Evolutionary conservation across 2,113 vertebrate species (phyloP), one percentile per base, ranked within the genome.

Genomic region (Syrmaticus mikado): DNA sequence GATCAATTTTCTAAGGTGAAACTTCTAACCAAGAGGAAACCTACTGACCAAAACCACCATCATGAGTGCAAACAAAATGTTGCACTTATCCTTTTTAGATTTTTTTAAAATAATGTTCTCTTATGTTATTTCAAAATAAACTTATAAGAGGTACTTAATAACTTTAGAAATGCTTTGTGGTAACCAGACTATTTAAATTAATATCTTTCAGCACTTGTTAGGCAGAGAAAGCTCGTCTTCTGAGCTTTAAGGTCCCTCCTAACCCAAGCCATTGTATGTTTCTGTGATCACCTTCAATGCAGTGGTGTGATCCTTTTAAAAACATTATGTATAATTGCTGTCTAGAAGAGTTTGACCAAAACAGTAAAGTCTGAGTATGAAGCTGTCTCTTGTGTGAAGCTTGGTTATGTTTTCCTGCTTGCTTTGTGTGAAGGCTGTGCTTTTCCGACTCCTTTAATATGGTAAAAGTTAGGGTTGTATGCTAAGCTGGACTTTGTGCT

Each of bases 121-220:
- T 50, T 70, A 30, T 6, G 17, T 77, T 66, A 18, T 58, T 66
- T 71, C 2, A 48, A 30, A 81, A 62, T 77, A 70, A 77, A 30
- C 12, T 88, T 80, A 7, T 2, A 32, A 28, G 72, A 61, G 17
- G 8, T 71, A 41, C 17, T 80, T 21, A 40, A 4, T 3, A 2
- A 53, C 18, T 65, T 79, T 8, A 75, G 18, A 61, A 67, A 8
- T 75, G 18, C 21, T 84, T 75, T 82, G 74, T 38, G 20, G 18
- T 75, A 22, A 62, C 28, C 60, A 20, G 30, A 36, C 3, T 61
- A 19, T 46, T 73, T 32, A 66, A 76, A 52, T 57, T 1, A 72
- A 46, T 22, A 34, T 30, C 9, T 1, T 2, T 7, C 30, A n/a
- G 6, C 4, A 0, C 52, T 5, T 36, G 8, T 66, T 53, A 36